Percentiles rank a stretch among this genome's conserved stretches.
These are phyloP conservation scores for Athrips mouffetella DNA, from an alignment of 2,888 invertebrate genomes.

Conservation along the genomic window DNA sequence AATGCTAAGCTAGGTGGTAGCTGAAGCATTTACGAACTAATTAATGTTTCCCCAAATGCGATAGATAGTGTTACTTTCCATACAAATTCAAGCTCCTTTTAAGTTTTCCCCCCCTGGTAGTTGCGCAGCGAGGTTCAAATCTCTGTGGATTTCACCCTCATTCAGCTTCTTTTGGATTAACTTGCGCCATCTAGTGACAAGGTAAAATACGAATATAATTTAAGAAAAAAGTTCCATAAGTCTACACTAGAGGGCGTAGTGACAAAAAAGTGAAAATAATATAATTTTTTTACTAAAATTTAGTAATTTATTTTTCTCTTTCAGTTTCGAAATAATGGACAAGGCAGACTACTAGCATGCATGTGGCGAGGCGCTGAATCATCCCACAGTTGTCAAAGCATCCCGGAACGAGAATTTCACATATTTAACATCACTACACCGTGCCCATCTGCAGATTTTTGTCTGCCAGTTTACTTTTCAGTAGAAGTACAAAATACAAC, in stretches of 20 bases:
- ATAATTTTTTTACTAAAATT: neutral
- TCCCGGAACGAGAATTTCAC: conserved; percentile 59
- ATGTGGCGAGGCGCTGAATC: conserved; percentile 70
- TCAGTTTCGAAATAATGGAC: conserved; percentile 74
- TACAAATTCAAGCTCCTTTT: too few species aligned
- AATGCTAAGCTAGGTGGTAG: too few species aligned
- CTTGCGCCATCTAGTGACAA: conserved; percentile 4
- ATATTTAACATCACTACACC: conserved; percentile 70
- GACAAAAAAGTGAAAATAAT: too few species aligned
- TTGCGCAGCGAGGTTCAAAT: too few species aligned
- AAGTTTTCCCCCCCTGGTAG: too few species aligned
- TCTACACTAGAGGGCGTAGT: too few species aligned
- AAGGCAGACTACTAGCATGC: conserved; percentile 78
- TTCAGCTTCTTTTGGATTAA: too few species aligned
- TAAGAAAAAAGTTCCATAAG: too few species aligned
- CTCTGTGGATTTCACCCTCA: too few species aligned
- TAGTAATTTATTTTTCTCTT: conserved; percentile 14
- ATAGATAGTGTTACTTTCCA: too few species aligned
- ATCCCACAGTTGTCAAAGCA: conserved; percentile 66
- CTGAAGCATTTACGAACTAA: too few species aligned
- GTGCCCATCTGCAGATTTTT: conserved; percentile 68
- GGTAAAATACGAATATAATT: neutral
- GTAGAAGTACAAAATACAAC: conserved; percentile 67
- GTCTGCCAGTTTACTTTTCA: conserved; percentile 72
- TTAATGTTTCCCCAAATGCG: too few species aligned